Conservation (phyloP, 1,140 invertebrate species). For the Euura lappo region DNA sequence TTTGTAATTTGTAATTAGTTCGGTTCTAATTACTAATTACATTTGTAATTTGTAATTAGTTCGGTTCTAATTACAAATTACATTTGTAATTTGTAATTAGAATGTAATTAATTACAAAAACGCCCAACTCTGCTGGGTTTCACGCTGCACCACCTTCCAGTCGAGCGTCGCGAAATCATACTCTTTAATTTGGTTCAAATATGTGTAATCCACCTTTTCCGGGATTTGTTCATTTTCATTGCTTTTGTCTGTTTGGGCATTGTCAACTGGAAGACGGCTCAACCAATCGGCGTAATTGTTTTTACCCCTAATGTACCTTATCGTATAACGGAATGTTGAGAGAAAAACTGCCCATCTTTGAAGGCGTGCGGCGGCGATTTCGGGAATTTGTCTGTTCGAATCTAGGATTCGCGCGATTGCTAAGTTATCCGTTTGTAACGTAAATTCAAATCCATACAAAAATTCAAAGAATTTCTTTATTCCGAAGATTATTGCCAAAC, state of each 20-base stretch:
- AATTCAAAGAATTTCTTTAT: constrained; percentile 55
- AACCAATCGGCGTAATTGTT: constrained; percentile 17
- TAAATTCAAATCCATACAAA: constrained; percentile 37
- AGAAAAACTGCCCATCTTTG: background rate
- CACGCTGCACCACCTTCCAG: background rate
- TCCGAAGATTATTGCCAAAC: constrained; percentile 21
- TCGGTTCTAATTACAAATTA: too few species aligned
- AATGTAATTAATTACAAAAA: too few species aligned
- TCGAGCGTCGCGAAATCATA: background rate
- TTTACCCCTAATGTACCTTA: background rate
- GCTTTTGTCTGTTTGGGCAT: background rate
- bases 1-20: too few species aligned
- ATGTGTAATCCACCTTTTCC: background rate
- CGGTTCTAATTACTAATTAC: too few species aligned
- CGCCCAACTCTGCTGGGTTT: too few species aligned
- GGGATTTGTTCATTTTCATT: background rate
- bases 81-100: too few species aligned
- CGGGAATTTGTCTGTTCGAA: background rate
- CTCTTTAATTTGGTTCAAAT: background rate
- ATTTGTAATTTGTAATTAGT: too few species aligned
- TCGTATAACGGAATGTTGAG: background rate
- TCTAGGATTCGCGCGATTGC: background rate
- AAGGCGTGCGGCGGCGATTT: background rate
- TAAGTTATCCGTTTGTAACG: background rate
- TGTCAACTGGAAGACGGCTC: background rate